Conservation (phyloP, 2,797 vertebrate species). For the Tenualosa ilisha region DNA sequence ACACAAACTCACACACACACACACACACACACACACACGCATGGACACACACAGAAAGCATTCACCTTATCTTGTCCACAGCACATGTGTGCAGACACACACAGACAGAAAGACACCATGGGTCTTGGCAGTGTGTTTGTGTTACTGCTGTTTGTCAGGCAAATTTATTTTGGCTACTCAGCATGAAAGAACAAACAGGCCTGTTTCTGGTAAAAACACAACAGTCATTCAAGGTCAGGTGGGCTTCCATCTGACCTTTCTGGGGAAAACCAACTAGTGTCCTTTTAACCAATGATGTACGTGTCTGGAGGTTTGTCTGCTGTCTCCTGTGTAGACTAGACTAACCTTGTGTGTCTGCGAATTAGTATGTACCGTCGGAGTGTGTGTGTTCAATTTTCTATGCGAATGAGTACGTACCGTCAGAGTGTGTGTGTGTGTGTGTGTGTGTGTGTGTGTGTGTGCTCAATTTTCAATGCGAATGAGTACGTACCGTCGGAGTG, state of each 20-base stretch:
- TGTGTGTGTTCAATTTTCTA: not conserved
- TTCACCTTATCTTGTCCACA: no score
- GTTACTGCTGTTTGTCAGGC: not conserved
- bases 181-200: not conserved
- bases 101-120: not conserved
- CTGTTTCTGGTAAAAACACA: not conserved
- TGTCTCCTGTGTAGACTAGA: not conserved
- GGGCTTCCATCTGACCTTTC: not conserved
- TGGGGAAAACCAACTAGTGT: not conserved
- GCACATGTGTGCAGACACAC: not conserved
- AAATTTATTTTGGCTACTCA: not conserved
- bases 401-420: no score
- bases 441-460: not conserved
- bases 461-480: not conserved
- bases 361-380: not conserved
- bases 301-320: not conserved
- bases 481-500: not conserved
- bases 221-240: not conserved
- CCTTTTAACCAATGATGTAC: not conserved
- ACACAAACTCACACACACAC: no score
- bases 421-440: not conserved
- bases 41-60: not conserved
- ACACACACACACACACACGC: not conserved
- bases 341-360: not conserved
- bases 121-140: not conserved